Evolutionary conservation across 2,888 invertebrate genomes (phyloP).

Genomic region (Ornithoptera priamus): DNA sequence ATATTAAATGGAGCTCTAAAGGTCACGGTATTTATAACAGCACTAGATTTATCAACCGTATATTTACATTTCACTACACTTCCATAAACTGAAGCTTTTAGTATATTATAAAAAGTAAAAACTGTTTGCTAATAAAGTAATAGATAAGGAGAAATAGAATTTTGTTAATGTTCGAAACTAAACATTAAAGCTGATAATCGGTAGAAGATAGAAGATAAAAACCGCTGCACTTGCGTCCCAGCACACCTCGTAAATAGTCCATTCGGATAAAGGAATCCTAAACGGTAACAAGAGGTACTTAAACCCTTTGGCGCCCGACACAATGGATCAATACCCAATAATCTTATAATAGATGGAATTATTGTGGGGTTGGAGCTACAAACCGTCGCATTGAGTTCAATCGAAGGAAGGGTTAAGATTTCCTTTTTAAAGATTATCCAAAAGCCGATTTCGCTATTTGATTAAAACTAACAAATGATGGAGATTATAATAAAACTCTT

Average conservation of each 20-base stretch:
- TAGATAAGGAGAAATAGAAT: no score
- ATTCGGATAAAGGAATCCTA: constrained; percentile 36
- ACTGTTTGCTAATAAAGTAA: no score
- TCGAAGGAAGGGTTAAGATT: constrained; percentile 50
- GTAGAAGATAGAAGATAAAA: neutral
- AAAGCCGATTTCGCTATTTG: constrained; percentile 45
- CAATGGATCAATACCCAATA: constrained; percentile 77
- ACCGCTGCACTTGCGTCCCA: constrained; percentile 17
- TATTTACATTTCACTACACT: no score
- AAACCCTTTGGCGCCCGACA: constrained; percentile 69
- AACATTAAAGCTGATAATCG: no score
- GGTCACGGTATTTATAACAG: no score
- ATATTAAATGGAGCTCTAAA: no score
- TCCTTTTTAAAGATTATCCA: constrained; percentile 39
- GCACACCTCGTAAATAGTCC: constrained; percentile 29
- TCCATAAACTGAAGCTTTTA: no score
- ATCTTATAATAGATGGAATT: constrained; percentile 65
- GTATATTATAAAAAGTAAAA: no score
- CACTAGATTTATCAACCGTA: no score
- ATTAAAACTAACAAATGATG: neutral
- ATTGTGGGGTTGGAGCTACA: constrained; percentile 48
- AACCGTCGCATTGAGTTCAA: constrained; percentile 45
- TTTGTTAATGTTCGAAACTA: no score
- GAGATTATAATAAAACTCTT: no score
- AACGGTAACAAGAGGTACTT: constrained; percentile 61